Base-by-base conservation (phyloP, 2,888 invertebrate genomes). In the Perithous albicinctus region DNA sequence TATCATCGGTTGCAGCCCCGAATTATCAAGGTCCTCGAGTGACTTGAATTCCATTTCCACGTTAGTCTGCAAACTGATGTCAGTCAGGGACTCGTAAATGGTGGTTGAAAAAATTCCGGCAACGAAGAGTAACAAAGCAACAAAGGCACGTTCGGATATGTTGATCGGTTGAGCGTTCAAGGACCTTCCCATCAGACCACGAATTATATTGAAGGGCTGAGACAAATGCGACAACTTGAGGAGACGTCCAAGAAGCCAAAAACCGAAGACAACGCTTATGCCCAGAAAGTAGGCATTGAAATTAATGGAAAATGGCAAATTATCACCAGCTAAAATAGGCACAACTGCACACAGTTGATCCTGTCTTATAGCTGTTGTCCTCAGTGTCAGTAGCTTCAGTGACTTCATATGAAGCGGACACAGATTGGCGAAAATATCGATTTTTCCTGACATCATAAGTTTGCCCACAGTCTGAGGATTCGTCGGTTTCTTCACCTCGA, bases 1-100 rank as follows among this genome's bases (percentile, higher is more conserved):
- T 0, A 85, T 67, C 2, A 85, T 10, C 2, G 83, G 84, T 6
- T 56, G 74, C 8, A 87, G 38, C 6, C 72, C 74, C 2, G 85
- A 80, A 1, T 80, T 12, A 12, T 80, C 84, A 2, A 87, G 72
- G 54, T 85, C 84, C 1, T 80, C 46, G 35, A 82, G 69, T n/a
- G 51, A 74, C 1, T 41, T 1, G n/a, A 82, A 79, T 6, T 76
- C 66, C 32, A 41, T 38, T 23, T 77, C 73, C 2, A 2, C 29
- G 0, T 41, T 43, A 0, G 15, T 48, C 5, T 48, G 29, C 10
- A 83, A 38, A 48, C 80, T 82, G 6, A 82, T 26, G 48, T 79
- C 20, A 1, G 84, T 85, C 23, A 87, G 29, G 12, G 78, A 64
- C 6, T 69, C 59, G 38, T 83, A 86, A 38, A 85, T 80, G 2